Evolutionary conservation across 2,797 vertebrate genomes (phyloP).

Genomic region (Epinephelus malabaricus): DNA sequence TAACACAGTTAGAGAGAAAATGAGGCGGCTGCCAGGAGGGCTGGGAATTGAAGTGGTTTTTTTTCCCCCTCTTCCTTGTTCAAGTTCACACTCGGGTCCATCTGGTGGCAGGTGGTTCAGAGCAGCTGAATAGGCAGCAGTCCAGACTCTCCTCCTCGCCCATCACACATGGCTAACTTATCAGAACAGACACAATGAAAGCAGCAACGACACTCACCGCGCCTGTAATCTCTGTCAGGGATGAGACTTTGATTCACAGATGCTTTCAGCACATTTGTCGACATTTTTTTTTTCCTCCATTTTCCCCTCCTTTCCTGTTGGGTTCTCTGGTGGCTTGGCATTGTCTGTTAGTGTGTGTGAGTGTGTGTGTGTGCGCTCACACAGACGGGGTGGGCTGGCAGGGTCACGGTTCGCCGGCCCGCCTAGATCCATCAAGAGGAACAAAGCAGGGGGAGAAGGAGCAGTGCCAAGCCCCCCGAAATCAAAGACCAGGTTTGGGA

Average conservation of each 20-base stretch:
- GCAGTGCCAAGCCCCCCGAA: conserved; percentile 75
- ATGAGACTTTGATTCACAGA: conserved; percentile 72
- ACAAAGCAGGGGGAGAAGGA: conserved; percentile 81
- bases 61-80: conserved; percentile 52
- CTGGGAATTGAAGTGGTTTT: conserved; percentile 48
- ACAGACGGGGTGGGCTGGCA: conserved; percentile 85
- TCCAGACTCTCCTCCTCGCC: conserved; percentile 63
- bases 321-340: conserved; percentile 57
- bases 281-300: conserved; percentile 28
- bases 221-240: conserved; percentile 82
- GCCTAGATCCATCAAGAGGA: conserved; percentile 85
- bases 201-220: conserved; percentile 66
- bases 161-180: conserved; percentile 83
- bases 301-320: conserved; percentile 61
- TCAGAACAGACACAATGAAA: conserved; percentile 78
- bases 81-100: conserved; percentile 63
- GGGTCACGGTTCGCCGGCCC: conserved; percentile 84
- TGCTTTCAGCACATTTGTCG: conserved; percentile 68
- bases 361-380: conserved; percentile 65
- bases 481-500: conserved; percentile 89
- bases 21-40: conserved; percentile 34
- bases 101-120: conserved; percentile 73
- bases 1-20: conserved; percentile 54
- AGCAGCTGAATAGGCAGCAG: conserved; percentile 76
- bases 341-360: conserved; percentile 67